Evolutionary conservation across 2,797 vertebrate species (phyloP), one percentile per base, ranked within the genome.

Genomic region (Cygnus olor): DNA sequence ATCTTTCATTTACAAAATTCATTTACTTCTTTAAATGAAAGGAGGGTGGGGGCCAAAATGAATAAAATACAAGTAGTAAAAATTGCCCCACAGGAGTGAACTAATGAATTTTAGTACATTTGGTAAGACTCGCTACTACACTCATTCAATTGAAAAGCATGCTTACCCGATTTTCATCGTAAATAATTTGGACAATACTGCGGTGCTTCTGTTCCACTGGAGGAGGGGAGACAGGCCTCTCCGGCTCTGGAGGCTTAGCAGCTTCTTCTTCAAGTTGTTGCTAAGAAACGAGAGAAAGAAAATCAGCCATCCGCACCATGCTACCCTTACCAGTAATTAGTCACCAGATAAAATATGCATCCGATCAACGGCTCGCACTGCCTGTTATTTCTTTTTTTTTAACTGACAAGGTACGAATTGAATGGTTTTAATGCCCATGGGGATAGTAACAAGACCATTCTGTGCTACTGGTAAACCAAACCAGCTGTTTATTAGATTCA

Each of bases 231-330:
- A 99, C 98, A 20, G 99, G 99, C 98, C 98, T 98, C 98, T 99
- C 99, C 2, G 99, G 99, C 98, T 99, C 99, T 40, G 99, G 98
- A 71, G 99, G 99, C 97, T 99, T 99, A 11, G 99, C 99, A 54
- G 99, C 99, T 98, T 99, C 99, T 97, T 99, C 99, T 97, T 99
- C 99, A 34, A 99, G 98, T 98, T 99, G 99, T 99, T 99, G 99
- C 99, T 99, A 98, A 97, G 98, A 98, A 96, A 99, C 96, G 95
- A 74, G 92, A 98, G 96, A 97, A 74, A 85, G 94, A 95, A 89
- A 97, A 80, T 98, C 95, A 97, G 92, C 90, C 94, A 96, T 92
- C 95, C 90, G 58, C 80, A 95, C 47, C 89, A 74, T 2, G 65
- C 57, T 94, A 85, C 93, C 91, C 96, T 91, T 87, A 92, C 49